Evolutionary conservation across 2,797 vertebrate genomes (phyloP), one percentile per base, ranked within the genome.

Genomic region (Amazona ochrocephala): DNA sequence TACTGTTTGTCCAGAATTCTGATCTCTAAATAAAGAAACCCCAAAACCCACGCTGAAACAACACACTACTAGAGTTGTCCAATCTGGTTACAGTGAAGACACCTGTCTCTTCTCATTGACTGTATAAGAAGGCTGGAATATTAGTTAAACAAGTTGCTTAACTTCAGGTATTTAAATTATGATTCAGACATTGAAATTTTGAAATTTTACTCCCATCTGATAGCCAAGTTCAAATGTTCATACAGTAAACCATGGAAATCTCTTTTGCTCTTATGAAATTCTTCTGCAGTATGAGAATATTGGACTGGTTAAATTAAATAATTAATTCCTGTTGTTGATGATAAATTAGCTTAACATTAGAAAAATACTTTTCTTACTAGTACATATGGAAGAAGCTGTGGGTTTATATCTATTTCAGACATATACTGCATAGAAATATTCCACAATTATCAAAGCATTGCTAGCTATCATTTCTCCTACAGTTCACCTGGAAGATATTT

Each of bases 381-480:
- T 74, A 67, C 91, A 94, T 89, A 50, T 58, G 67, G 56, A 87
- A 77, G 32, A 84, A 27, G 41, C 56, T 71, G 14, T 64, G 32
- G 54, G 20, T 94, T 90, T 94, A 21, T 84, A 60, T 88, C 50
- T 83, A 13, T 90, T 94, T 94, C 72, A 78, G 76, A 76, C 50
- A 61, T 51, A 66, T 9, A 64, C 11, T 75, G 58, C 42, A 62
- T 56, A 27, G 54, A 84, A 88, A 34, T 66, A 76, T 72, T 95
- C 76, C 29, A 78, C 71, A 84, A 76, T 94, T 94, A 88, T 79
- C 54, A 45, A 88, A 86, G 19, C 51, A 64, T 88, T 94, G 39
- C 37, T 75, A 66, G 51, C 39, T 91, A 53, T 76, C 53, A 19
- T 88, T 94, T 91, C 26, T 86, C 21, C 48, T 82, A 30, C 29